Percentiles rank a stretch among this genome's conserved stretches.
Conservation (phyloP, 1,140 invertebrate genomes). For the Drosophila pallidifrons region DNA sequence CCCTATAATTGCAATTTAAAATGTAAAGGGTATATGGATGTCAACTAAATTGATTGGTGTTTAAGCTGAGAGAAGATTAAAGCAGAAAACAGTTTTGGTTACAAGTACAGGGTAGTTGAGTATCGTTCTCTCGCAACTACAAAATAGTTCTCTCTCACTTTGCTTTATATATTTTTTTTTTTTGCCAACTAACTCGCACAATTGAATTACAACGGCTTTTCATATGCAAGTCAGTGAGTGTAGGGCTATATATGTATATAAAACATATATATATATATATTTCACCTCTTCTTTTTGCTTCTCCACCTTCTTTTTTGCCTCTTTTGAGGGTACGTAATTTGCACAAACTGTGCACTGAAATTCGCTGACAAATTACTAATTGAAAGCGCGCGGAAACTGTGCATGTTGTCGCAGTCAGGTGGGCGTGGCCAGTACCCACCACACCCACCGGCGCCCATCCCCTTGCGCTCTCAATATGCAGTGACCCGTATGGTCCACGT, state of each 20-base stretch:
- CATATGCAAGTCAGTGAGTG: conserved; percentile 28
- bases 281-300: conserved; percentile 8
- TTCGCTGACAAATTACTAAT: conserved; percentile 78
- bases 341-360: conserved; percentile 54
- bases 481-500: conserved; percentile 74
- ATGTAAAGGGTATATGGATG: background rate
- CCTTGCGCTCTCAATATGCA: conserved; percentile 68
- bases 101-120: background rate
- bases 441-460: conserved; percentile 22
- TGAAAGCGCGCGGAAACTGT: conserved; percentile 69
- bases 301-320: background rate
- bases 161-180: conserved; percentile 14
- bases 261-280: conserved; percentile 36
- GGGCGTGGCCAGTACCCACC: conserved; percentile 29
- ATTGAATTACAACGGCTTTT: conserved; percentile 75
- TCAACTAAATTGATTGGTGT: too few relatives aligned
- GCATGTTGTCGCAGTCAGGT: conserved; percentile 45
- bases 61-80: too few relatives aligned
- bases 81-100: background rate
- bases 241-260: conserved; percentile 34
- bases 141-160: background rate
- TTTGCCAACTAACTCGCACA: conserved; percentile 47
- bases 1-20: background rate
- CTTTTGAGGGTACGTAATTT: conserved; percentile 60
- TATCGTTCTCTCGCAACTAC: background rate